Evolutionary conservation across 1,140 invertebrate species (phyloP), one percentile per base, ranked within the genome.

Genomic region (Propsilocerus akamusi): DNA sequence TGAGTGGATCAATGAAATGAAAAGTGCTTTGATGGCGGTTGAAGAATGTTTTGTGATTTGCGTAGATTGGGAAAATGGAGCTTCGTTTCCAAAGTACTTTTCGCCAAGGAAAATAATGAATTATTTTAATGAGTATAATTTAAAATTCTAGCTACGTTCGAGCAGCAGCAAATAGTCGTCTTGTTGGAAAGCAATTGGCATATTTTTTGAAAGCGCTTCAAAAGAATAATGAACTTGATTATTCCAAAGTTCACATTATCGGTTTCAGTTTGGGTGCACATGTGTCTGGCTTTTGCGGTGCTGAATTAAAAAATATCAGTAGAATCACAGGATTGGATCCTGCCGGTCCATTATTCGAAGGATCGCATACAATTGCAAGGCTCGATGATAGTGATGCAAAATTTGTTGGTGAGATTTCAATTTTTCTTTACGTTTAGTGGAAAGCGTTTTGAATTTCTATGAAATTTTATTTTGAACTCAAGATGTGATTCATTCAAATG

Each of bases 401-500:
- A 32, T 95, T 94, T 62, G 92, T 97, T 0, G 93, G n/a, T n/a
- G n/a, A n/a, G n/a, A n/a, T n/a, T n/a, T n/a, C n/a, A n/a, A n/a
- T n/a, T n/a, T n/a, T n/a, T n/a, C n/a, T n/a, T n/a, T n/a, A n/a
- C n/a, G n/a, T n/a, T n/a, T n/a, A n/a, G n/a, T n/a, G n/a, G n/a
- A n/a, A n/a, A n/a, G n/a, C n/a, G n/a, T n/a, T n/a, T n/a, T n/a
- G n/a, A n/a, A n/a, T n/a, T n/a, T n/a, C n/a, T n/a, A n/a, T n/a
- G n/a, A n/a, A n/a, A n/a, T n/a, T n/a, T n/a, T n/a, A n/a, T n/a
- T n/a, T n/a, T n/a, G n/a, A n/a, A n/a, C n/a, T n/a, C n/a, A n/a
- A n/a, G n/a, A 96, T 62, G 87, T 93, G 0, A 94, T 96, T 41
- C 92, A 97, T 61, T 90, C 86, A 11, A 93, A 96, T 62, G 91